Base-by-base conservation (phyloP, 1,140 invertebrate genomes). In the Tetragnatha versicolor region DNA sequence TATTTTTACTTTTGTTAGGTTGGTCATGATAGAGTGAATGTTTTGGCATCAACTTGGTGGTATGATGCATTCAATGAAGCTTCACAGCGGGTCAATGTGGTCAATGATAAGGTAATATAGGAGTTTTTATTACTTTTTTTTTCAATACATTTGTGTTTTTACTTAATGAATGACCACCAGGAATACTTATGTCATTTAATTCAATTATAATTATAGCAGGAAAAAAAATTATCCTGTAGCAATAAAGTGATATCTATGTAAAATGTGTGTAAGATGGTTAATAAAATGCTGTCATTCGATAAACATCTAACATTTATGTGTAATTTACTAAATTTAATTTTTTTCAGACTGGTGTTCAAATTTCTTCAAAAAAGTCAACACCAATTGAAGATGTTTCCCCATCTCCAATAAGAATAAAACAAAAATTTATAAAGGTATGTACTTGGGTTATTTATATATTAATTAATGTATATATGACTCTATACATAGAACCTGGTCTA, bases 61-160 rank as follows among this genome's bases (percentile, higher is more conserved):
- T 73, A 55, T 73, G 69, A 73, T 31, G 69, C 25, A 3, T 73
- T 73, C 49, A 73, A 73, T 73, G 49, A 42, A n/a, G 69, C 69
- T 0, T 31, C 69, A 22, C 20, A 60, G 20, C 12, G 25, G 12
- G 60, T 73, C 22, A 42, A 33, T 20, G 69, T 73, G 42, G n/a
- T 60, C 20, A 60, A 73, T n/a, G 47, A n/a, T 45, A 33, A 73
- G 37, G 69, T 73, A 60, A 68, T 17, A 1, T 60, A 9, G 7
- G 17, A 9, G 7, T 42, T 42, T 17, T 9, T 7, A 42, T 42
- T 42, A 7, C 17, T 42, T 42, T 9, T 42, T 42, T 42, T 7
- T 42, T 9, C 7, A 42, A 9, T 42, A 42, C 17, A 17, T 42
- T 9, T 17, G 17, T 17, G 17, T 9, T 42, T 42, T 9, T 42